Evolutionary conservation across 2,797 vertebrate species (phyloP).

Genomic region (Gambelia wislizenii): DNA sequence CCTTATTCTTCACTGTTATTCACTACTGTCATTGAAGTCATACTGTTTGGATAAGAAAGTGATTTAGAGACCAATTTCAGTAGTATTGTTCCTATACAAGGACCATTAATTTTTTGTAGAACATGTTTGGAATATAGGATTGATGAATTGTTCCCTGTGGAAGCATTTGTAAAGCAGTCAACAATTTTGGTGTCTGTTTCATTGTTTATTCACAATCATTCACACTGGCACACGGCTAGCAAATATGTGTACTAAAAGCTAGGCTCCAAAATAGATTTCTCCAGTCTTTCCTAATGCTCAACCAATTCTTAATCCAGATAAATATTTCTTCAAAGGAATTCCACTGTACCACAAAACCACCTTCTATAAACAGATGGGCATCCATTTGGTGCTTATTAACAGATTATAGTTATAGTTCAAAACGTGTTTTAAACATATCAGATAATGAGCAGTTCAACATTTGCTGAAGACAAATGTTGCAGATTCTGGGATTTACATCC

Average conservation of each 20-base stretch:
- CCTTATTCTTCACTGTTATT: conserved; percentile 26
- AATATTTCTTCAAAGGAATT: neutral
- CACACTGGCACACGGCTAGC: neutral
- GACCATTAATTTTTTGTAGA: conserved; percentile 11
- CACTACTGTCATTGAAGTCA: conserved; percentile 13
- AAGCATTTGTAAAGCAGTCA: neutral
- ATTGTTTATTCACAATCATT: neutral
- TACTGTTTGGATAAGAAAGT: conserved; percentile 22
- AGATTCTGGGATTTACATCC: neutral
- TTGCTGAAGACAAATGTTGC: neutral
- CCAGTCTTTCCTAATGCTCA: neutral
- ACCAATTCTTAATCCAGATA: neutral
- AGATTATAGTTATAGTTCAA: neutral
- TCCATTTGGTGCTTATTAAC: neutral
- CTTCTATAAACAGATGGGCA: neutral
- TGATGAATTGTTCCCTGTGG: neutral
- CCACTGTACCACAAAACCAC: neutral
- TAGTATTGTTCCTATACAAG: neutral
- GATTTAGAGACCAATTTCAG: conserved; percentile 27
- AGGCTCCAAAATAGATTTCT: neutral
- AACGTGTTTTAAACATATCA: neutral
- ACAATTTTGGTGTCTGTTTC: neutral
- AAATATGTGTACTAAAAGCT: neutral
- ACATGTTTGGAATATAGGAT: neutral
- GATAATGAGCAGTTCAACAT: neutral